Evolutionary conservation across 2,797 vertebrate genomes (phyloP).

Genomic region (Anguilla anguilla): DNA sequence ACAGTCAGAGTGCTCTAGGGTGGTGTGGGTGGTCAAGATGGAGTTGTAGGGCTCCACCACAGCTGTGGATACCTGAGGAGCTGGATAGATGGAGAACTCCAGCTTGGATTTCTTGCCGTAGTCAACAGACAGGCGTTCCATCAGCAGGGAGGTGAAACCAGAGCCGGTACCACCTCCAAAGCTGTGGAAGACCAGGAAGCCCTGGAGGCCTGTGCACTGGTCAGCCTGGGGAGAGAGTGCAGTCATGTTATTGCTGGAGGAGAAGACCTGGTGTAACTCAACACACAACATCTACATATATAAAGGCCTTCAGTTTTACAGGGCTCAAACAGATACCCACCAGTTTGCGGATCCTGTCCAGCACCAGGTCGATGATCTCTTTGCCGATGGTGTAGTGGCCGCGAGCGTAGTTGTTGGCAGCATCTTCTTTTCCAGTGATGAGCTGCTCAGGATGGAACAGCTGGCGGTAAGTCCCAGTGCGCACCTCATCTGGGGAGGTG

Average conservation of each 20-base stretch:
- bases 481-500: slow-evolving; percentile 59
- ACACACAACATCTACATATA: neutral
- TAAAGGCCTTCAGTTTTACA: slow-evolving; percentile 47
- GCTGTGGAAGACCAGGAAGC: slow-evolving; percentile 47
- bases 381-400: slow-evolving; percentile 70
- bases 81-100: slow-evolving; percentile 22
- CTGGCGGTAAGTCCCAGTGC: slow-evolving; percentile 54
- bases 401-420: slow-evolving; percentile 64
- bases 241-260: neutral
- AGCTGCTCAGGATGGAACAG: slow-evolving; percentile 58
- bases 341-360: slow-evolving; percentile 69
- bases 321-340: slow-evolving; percentile 49
- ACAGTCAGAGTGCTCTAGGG: slow-evolving; percentile 91
- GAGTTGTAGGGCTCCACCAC: slow-evolving; percentile 87
- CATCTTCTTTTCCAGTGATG: slow-evolving; percentile 67
- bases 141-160: slow-evolving; percentile 23
- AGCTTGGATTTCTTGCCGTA: slow-evolving; percentile 21
- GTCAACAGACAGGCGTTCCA: slow-evolving; percentile 22
- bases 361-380: slow-evolving; percentile 62
- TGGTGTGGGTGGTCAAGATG: slow-evolving; percentile 88
- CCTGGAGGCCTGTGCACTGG: slow-evolving; percentile 69
- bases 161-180: slow-evolving; percentile 19
- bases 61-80: slow-evolving; percentile 62
- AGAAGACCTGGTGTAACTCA: neutral
- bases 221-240: slow-evolving; percentile 54